Base-by-base conservation (phyloP, 2,797 vertebrate species). In the Myoxocephalus aenaeus region DNA sequence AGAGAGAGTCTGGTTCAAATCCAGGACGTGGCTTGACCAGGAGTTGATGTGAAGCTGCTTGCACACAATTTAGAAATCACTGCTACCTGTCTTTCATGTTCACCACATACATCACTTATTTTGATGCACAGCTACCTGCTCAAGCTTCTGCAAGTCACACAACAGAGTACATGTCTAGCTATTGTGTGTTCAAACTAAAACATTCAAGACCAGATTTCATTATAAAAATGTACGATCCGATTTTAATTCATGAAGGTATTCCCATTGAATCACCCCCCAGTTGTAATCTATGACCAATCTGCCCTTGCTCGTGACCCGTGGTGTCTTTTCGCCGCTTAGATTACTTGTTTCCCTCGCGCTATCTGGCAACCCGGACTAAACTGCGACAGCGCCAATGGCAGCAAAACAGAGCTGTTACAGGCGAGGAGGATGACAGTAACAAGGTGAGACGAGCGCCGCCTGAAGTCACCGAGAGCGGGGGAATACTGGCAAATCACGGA, bases 321-420 rank as follows among this genome's bases (percentile, higher is more conserved):
- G 48, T 59, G 61, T 69, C 29, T 86, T 73, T 65, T 67, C 62
- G 7, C 20, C 22, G 54, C 63, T 73, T 29, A n/a, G 57, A 50
- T 79, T 87, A 80, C 87, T 86, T 86, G 82, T 89, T 92, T 89
- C 84, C 82, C 3, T 82, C 73, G 59, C 80, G 48, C 40, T 87
- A 92, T 91, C 92, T 93, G 92, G 92, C 92, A 94, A 94, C 91
- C 92, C 90, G 1, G 84, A 85, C 78, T 90, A 85, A 94, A 92
- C 93, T 92, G 94, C 93, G 93, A 95, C 93, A 93, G 93, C 86
- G 88, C 83, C 89, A 90, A 89, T 93, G 93, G 91, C 90, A 93
- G 91, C 89, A 73, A 86, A 91, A 92, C 89, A 91, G 40, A 86
- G 89, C 78, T 50, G 85, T 86, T 74, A 56, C 73, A 88, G 82